Evolutionary conservation across 2,113 vertebrate genomes (phyloP), one percentile per base, ranked within the genome.

Genomic region (Erythrocercus mccallii): DNA sequence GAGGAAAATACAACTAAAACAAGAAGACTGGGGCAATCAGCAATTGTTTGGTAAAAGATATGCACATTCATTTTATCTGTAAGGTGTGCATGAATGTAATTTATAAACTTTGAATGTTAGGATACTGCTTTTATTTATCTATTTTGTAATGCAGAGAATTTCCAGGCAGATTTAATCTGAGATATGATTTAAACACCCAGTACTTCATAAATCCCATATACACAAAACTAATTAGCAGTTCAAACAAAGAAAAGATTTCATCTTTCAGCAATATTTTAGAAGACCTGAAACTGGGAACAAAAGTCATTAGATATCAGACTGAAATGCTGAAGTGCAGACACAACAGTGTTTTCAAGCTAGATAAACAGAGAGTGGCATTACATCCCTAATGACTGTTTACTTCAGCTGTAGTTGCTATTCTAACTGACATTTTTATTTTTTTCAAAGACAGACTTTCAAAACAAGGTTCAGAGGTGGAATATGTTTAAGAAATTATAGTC

Each of bases 281-380:
- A 24, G 9, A 42, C n/a, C 47, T 83, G 79, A 64, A 92, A 70
- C 78, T 62, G 17, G 12, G 33, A 70, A 64, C 35, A 81, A 88
- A 92, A 74, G 45, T 78, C 82, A 77, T 95, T 84, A 95, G 65
- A 45, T 76, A 64, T 72, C 69, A 81, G 56, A 76, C 37, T 81
- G 90, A 95, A 94, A 83, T 48, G 38, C 54, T 94, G 74, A 95
- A 88, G 13, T 91, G 62, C 79, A 94, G 79, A 94, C 81, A 85
- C 62, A 92, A 95, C 54, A 73, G 38, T 78, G 86, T 95, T 97
- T 96, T 95, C 88, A 81, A 74, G 93, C 8, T 93, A 74, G 81
- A 73, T 93, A 68, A 86, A 83, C 79, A 86, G 58, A 76, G n/a
- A 91, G 45, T 53, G 58, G 15, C 58, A 90, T 56, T 86, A 86